Percentiles rank a stretch among this genome's conserved stretches.
Conservation (phyloP, 2,113 vertebrate species). For the Opisthocomus hoazin region DNA sequence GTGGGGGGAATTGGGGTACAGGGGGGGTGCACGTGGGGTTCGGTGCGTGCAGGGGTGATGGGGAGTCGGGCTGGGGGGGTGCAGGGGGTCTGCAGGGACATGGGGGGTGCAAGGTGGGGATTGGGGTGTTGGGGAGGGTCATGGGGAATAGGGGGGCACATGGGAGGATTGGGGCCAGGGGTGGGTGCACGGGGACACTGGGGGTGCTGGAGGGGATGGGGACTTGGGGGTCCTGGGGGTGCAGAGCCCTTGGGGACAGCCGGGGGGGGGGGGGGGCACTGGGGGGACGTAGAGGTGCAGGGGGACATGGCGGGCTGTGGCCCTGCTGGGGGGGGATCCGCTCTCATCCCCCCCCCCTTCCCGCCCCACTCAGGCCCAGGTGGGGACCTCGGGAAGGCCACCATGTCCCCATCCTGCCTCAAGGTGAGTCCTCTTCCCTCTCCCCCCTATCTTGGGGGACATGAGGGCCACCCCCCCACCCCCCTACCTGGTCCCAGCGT, state of each 20-base stretch:
- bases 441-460: rapidly evolving
- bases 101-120: not conserved
- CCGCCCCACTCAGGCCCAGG: not conserved
- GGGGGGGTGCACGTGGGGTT: not conserved
- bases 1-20: not conserved
- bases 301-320: rapidly evolving
- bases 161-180: rapidly evolving
- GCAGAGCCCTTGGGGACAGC: not conserved
- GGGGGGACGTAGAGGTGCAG: not conserved
- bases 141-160: too few relatives aligned
- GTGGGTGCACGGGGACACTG: rapidly evolving
- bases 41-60: too few relatives aligned
- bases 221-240: not conserved
- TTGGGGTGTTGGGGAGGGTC: too few relatives aligned
- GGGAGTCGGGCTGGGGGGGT: too few relatives aligned
- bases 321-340: not conserved
- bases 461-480: not conserved
- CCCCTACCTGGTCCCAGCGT: not conserved
- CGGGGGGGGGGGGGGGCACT: too few relatives aligned
- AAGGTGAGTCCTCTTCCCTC: not conserved
- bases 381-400: not conserved
- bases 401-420: not conserved
- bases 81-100: not conserved
- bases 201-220: not conserved
- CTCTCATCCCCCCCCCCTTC: not conserved